Evolutionary conservation across 2,797 vertebrate species (phyloP).

Genomic region (Microhierax caerulescens): DNA sequence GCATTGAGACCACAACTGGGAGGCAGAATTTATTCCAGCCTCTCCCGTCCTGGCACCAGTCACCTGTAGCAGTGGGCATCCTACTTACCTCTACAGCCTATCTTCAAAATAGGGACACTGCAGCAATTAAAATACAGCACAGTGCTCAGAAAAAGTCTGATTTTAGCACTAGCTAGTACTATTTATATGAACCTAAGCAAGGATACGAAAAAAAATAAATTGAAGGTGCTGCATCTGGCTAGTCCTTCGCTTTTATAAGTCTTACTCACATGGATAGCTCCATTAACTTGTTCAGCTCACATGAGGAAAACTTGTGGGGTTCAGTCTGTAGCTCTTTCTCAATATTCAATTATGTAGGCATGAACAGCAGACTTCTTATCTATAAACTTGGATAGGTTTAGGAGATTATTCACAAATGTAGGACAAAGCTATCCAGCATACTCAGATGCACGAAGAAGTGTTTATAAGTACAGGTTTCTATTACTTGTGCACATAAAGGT

Average conservation of each 20-base stretch:
- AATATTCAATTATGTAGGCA: not conserved
- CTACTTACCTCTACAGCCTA: not conserved
- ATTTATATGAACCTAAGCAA: not conserved
- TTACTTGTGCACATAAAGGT: not conserved
- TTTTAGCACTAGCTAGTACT: not conserved
- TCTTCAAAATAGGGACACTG: not conserved
- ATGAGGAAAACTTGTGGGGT: not conserved
- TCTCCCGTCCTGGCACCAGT: not conserved
- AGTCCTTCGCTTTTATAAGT: not conserved
- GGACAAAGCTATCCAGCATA: not conserved
- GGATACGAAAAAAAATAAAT: not conserved
- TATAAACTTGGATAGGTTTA: not conserved
- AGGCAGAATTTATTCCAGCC: not conserved
- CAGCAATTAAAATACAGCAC: not conserved
- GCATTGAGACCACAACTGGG: not conserved
- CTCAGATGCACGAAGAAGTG: not conserved
- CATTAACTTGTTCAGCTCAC: not conserved
- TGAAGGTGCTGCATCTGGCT: not conserved
- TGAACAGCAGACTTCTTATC: slow-evolving; percentile 1
- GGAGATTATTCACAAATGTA: not conserved
- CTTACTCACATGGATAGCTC: not conserved
- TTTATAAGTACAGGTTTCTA: not conserved
- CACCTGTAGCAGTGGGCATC: not conserved
- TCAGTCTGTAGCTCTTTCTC: not conserved
- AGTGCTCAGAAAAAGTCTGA: not conserved